Evolutionary conservation across 2,888 invertebrate species (phyloP).

Genomic region (Prionchulus punctatus): DNA sequence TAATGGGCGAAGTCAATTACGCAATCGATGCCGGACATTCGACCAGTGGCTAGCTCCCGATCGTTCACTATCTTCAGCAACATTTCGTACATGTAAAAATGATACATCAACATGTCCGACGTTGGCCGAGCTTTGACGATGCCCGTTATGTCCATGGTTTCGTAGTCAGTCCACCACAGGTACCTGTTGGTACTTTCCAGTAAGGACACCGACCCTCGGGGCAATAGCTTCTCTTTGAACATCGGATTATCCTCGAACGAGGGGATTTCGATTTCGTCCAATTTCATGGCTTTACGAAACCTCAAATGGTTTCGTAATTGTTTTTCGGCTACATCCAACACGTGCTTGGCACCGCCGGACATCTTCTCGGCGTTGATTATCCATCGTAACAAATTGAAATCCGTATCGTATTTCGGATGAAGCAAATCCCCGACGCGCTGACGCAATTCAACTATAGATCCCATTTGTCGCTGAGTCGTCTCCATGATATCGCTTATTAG

Average conservation of each 20-base stretch:
- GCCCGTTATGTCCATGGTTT: slow-evolving; percentile 25
- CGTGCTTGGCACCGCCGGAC: slow-evolving; percentile 21
- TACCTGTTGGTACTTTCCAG: slow-evolving; percentile 23
- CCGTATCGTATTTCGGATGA: slow-evolving; percentile 23
- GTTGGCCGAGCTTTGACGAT: slow-evolving; percentile 24
- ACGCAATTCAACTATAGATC: background rate
- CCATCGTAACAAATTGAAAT: slow-evolving; percentile 31
- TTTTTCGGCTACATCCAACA: slow-evolving; percentile 23
- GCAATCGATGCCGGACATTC: background rate
- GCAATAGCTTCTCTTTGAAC: slow-evolving; percentile 22
- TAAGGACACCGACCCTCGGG: slow-evolving; percentile 19
- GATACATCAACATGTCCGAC: slow-evolving; percentile 25
- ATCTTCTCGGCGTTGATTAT: slow-evolving; percentile 21
- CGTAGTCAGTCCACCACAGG: slow-evolving; percentile 29
- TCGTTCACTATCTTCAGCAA: slow-evolving; percentile 26
- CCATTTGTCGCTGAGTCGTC: no score
- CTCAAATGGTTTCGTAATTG: slow-evolving; percentile 27
- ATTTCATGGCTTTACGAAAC: slow-evolving; percentile 20
- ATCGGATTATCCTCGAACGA: slow-evolving; percentile 26
- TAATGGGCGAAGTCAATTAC: slow-evolving; percentile 14
- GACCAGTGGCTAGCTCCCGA: slow-evolving; percentile 13
- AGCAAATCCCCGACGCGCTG: background rate
- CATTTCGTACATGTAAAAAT: slow-evolving; percentile 29
- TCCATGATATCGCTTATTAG: no score
- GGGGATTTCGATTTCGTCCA: slow-evolving; percentile 14